A percentile compares a stretch with the other conserved stretches of the same genome.
Conservation (phyloP, 2,888 invertebrate species). For the Pandemis heparana region DNA sequence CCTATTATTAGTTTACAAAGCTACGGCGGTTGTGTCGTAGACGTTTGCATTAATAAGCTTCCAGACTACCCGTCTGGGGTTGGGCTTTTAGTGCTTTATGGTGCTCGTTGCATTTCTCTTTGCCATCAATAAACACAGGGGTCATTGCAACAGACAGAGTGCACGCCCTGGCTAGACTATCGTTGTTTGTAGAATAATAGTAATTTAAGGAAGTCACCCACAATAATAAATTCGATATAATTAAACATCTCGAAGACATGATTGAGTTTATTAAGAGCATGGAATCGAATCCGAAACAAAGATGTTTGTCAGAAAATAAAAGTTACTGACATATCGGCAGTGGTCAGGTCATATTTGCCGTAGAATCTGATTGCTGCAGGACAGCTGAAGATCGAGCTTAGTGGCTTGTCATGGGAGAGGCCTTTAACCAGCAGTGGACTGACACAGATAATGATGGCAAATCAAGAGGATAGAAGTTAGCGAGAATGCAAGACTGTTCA, state of each 20-base stretch:
- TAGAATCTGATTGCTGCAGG: too few species aligned
- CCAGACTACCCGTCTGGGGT: not conserved
- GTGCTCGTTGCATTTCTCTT: slow-evolving; percentile 5
- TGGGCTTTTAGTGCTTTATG: slow-evolving; percentile 10
- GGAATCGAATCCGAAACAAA: too few species aligned
- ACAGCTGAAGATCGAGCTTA: too few species aligned
- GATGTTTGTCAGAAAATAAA: too few species aligned
- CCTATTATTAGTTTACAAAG: not conserved
- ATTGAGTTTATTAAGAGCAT: too few species aligned
- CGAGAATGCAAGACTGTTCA: not conserved
- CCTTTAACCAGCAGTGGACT: too few species aligned
- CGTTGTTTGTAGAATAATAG: not conserved
- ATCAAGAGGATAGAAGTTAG: too few species aligned
- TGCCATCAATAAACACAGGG: not conserved
- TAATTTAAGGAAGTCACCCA: not conserved
- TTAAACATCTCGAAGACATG: too few species aligned
- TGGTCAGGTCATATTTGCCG: too few species aligned
- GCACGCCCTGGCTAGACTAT: slow-evolving; percentile 20
- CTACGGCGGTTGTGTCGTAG: not conserved
- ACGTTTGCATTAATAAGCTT: not conserved
- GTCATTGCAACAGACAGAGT: slow-evolving; percentile 17
- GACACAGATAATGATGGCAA: too few species aligned
- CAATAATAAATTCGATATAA: not conserved
- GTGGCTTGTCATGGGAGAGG: too few species aligned
- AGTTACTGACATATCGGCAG: too few species aligned